Conservation (phyloP, 2,113 vertebrate genomes). For the Prolemur simus region DNA sequence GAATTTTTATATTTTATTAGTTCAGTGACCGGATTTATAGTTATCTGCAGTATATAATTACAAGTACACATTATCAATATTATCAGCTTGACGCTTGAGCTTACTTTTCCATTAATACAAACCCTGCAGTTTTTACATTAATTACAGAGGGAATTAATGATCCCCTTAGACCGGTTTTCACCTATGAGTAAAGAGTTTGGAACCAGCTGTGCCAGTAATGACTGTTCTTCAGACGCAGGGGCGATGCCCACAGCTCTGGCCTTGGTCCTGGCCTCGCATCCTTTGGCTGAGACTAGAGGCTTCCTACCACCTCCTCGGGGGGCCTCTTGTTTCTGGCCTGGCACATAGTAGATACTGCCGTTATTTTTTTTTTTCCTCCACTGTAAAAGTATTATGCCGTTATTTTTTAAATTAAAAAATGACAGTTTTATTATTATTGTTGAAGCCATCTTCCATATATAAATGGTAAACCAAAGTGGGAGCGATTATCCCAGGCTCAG, state of each 20-base stretch:
- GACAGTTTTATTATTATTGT: constrained; percentile 1
- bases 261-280: not conserved
- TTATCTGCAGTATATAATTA: constrained; percentile 69
- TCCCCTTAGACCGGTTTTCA: constrained; percentile 73
- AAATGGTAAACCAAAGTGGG: constrained; percentile 20
- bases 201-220: constrained; percentile 61
- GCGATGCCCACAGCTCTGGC: constrained; percentile 10
- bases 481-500: constrained; percentile 6
- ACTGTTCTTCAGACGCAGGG: constrained; percentile 16
- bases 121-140: constrained; percentile 71
- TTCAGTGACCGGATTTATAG: constrained; percentile 64
- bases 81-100: constrained; percentile 65
- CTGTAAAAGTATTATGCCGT: too few species aligned
- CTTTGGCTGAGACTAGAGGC: constrained; percentile 14
- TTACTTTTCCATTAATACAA: constrained; percentile 73
- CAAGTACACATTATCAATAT: constrained; percentile 72
- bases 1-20: constrained; percentile 65
- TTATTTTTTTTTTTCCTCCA: constrained; percentile 57
- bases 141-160: constrained; percentile 77
- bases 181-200: constrained; percentile 70
- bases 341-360: constrained; percentile 9
- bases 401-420: constrained; percentile 48
- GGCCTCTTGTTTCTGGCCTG: constrained; percentile 22
- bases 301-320: not conserved
- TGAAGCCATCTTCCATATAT: constrained; percentile 25